phyloP scores from a whole-genome alignment of 2,888 invertebrate genomes.

The Tetragonisca angustula region DNA sequence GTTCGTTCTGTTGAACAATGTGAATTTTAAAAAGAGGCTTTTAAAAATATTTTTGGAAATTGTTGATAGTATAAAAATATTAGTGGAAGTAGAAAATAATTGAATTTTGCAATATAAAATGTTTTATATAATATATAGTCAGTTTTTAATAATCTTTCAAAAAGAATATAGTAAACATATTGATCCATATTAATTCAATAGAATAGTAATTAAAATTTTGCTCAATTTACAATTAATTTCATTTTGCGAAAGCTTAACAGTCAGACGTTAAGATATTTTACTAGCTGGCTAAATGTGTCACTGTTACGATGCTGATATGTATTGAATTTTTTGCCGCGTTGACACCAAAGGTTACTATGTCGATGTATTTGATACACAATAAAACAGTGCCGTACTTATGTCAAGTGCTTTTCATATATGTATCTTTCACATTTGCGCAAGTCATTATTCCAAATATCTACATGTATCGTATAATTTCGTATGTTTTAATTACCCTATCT shows the following conservation, averaged over 20 bases:
- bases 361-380: conserved; percentile 50
- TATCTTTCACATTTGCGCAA: neutral
- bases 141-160: too few relatives aligned
- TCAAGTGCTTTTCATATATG: neutral
- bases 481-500: neutral
- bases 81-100: too few relatives aligned
- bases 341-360: conserved; percentile 65
- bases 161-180: neutral
- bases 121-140: too few relatives aligned
- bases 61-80: too few relatives aligned
- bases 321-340: conserved; percentile 37
- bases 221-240: neutral
- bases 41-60: neutral
- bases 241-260: neutral
- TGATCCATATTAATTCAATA: neutral
- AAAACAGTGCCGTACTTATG: conserved; percentile 56
- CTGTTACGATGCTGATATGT: conserved; percentile 20
- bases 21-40: neutral
- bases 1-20: neutral
- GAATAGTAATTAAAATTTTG: neutral
- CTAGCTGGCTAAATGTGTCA: conserved; percentile 4
- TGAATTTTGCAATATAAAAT: too few relatives aligned
- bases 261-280: neutral
- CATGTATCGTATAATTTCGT: neutral
- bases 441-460: neutral